phyloP scores from a whole-genome alignment of 2,797 vertebrate species.

The Melanotaenia maccullochi region DNA sequence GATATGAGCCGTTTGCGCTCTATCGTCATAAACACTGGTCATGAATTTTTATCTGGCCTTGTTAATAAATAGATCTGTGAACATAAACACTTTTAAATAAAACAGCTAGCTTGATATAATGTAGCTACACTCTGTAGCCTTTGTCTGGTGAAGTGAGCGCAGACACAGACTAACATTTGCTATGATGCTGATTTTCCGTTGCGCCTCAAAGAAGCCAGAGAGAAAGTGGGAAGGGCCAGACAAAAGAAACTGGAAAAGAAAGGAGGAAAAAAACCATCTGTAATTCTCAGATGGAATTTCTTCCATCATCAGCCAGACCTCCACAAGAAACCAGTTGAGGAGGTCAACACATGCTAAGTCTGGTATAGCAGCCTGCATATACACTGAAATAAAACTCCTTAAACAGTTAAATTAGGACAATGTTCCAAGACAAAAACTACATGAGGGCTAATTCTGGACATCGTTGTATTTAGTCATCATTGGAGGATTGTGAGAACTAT shows the following conservation, averaged over 20 bases:
- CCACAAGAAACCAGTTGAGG: constrained; percentile 63
- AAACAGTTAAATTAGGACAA: constrained; percentile 30
- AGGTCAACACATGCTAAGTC: constrained; percentile 37
- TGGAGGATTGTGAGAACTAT: too few species aligned
- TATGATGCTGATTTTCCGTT: constrained; percentile 84
- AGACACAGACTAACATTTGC: constrained; percentile 47
- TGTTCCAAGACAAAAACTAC: constrained; percentile 31
- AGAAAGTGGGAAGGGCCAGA: constrained; percentile 77
- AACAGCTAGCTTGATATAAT: constrained; percentile 13
- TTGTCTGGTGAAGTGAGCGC: constrained; percentile 29
- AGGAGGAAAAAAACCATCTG: constrained; percentile 69
- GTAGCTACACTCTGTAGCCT: neutral
- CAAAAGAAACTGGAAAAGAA: constrained; percentile 75
- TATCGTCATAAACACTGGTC: constrained; percentile 29
- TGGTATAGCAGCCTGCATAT: constrained; percentile 30
- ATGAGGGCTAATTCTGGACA: constrained; percentile 2
- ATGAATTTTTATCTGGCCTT: neutral
- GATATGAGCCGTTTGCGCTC: constrained; percentile 9
- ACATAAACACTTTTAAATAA: constrained; percentile 16
- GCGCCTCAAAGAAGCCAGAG: constrained; percentile 51
- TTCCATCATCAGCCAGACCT: constrained; percentile 80
- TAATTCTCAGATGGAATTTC: constrained; percentile 83
- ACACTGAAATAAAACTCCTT: constrained; percentile 21
- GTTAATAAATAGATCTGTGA: constrained; percentile 15
- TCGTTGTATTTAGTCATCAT: too few species aligned